A percentile compares a stretch with the other conserved stretches of the same genome.
Conservation (phyloP, 2,888 invertebrate genomes). For the Scrobipalpa costella region DNA sequence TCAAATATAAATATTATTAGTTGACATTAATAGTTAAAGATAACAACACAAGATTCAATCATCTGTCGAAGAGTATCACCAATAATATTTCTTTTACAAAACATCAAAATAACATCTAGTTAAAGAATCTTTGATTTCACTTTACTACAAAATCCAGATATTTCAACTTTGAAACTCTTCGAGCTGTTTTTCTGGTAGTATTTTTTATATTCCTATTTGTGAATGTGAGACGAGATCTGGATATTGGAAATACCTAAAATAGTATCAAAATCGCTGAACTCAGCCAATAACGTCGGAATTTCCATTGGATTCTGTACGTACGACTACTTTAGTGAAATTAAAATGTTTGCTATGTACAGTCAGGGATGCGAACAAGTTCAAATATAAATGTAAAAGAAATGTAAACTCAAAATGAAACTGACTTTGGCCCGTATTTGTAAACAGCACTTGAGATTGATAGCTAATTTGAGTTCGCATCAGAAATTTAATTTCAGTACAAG, state of each 20-base stretch:
- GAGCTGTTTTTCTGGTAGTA: neutral
- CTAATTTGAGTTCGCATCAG: no score
- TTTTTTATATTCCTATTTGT: neutral
- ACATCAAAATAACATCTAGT: neutral
- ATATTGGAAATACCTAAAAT: constrained; percentile 14
- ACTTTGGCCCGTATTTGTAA: no score
- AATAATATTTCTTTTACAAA: neutral
- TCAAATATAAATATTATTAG: no score
- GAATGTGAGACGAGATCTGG: neutral
- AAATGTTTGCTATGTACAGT: neutral
- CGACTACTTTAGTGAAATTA: neutral
- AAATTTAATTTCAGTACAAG: no score
- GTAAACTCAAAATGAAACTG: no score
- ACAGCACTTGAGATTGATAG: no score
- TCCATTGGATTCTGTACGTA: neutral
- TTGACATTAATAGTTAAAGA: no score
- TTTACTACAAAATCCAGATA: neutral
- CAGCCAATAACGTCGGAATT: neutral
- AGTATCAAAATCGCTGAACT: neutral
- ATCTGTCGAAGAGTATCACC: no score
- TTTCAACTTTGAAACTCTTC: neutral
- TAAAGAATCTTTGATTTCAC: neutral
- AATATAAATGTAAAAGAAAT: neutral
- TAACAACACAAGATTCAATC: no score
- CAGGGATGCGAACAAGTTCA: neutral